phyloP scores from a whole-genome alignment of 2,113 vertebrate species.

The Siniperca knerii region DNA sequence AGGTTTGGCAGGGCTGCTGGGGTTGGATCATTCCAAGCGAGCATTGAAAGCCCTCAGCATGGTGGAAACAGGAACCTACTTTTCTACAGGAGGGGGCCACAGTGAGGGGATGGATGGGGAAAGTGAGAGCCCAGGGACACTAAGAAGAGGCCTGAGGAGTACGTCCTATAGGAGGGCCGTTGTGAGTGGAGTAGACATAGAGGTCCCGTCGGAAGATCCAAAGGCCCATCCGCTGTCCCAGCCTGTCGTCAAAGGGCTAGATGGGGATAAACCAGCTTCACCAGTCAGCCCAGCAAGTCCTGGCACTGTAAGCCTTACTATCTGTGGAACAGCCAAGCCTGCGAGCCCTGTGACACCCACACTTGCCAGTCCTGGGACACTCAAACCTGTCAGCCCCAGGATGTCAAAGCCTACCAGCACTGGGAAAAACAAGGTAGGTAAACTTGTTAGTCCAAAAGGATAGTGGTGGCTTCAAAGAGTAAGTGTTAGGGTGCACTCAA shows the following conservation, averaged over 20 bases:
- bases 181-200: slow-evolving; percentile 90
- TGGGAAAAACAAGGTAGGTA: slow-evolving; percentile 69
- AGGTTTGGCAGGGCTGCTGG: slow-evolving; percentile 68
- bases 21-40: slow-evolving; percentile 81
- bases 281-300: slow-evolving; percentile 30
- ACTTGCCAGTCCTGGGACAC: slow-evolving; percentile 15
- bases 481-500: background rate
- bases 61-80: slow-evolving; percentile 85
- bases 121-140: slow-evolving; percentile 82
- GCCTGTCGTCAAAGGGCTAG: slow-evolving; percentile 83
- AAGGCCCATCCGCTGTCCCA: slow-evolving; percentile 87
- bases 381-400: slow-evolving; percentile 5
- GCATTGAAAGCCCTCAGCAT: slow-evolving; percentile 88
- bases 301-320: slow-evolving; percentile 22
- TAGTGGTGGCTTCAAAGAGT: background rate
- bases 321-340: slow-evolving; percentile 38
- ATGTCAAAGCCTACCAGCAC: background rate
- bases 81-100: slow-evolving; percentile 73
- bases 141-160: slow-evolving; percentile 90
- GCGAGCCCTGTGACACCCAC: slow-evolving; percentile 75
- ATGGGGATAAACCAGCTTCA: slow-evolving; percentile 81
- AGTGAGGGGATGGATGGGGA: slow-evolving; percentile 79
- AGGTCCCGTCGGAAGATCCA: slow-evolving; percentile 72
- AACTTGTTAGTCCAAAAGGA: background rate
- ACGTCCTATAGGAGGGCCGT: slow-evolving; percentile 96